These are phyloP conservation scores for Slavum lentiscoides DNA, from an alignment of 2,888 invertebrate genomes.

Conservation along the genomic window DNA sequence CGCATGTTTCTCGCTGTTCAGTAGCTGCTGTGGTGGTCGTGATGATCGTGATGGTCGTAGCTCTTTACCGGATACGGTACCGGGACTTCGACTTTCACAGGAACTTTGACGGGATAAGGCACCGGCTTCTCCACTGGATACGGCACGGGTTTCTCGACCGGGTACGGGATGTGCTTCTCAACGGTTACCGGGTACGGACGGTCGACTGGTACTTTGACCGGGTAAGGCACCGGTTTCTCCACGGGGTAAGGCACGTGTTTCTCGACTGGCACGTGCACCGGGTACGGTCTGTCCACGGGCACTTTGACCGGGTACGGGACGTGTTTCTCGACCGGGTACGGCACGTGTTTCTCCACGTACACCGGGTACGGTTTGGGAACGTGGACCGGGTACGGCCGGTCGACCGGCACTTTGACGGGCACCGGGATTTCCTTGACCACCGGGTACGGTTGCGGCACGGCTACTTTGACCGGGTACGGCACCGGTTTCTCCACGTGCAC, in stretches of 20 bases:
- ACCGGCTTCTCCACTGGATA: constrained; percentile 75
- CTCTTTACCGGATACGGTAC: constrained; percentile 56
- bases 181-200: constrained; percentile 66
- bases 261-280: constrained; percentile 64
- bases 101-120: constrained; percentile 71
- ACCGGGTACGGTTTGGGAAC: constrained; percentile 77
- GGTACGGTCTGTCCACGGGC: constrained; percentile 60
- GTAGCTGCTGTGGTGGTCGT: constrained; percentile 49
- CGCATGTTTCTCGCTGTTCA: neutral
- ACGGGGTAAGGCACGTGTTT: constrained; percentile 59
- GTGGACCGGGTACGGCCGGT: constrained; percentile 58
- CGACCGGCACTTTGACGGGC: constrained; percentile 67
- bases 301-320: constrained; percentile 61
- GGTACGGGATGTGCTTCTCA: constrained; percentile 75
- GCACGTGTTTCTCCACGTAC: constrained; percentile 74
- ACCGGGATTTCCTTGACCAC: constrained; percentile 74
- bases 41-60: constrained; percentile 40
- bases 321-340: constrained; percentile 63
- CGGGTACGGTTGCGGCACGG: constrained; percentile 56
- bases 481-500: constrained; percentile 56
- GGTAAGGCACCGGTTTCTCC: constrained; percentile 56
- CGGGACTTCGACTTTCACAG: constrained; percentile 58
- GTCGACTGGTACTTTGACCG: constrained; percentile 71
- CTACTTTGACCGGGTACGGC: constrained; percentile 57
- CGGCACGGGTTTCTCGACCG: constrained; percentile 66